These are phyloP conservation scores for Bufo bufo DNA, from an alignment of 2,113 vertebrate species.

Conservation along the genomic window DNA sequence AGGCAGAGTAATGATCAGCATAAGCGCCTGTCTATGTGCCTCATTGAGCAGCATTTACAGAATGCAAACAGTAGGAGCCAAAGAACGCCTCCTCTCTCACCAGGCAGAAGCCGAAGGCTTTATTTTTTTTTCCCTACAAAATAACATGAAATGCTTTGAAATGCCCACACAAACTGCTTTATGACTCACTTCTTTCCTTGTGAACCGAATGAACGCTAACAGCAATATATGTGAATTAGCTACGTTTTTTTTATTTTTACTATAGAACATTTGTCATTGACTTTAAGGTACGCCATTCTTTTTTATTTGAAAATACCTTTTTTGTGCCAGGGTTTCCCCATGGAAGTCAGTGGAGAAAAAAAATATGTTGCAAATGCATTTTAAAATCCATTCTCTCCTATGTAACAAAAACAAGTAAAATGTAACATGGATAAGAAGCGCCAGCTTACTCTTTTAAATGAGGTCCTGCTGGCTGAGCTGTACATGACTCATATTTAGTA, in stretches of 20 bases:
- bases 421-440: too few species aligned
- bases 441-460: too few species aligned
- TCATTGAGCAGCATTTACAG: constrained; percentile 52
- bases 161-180: constrained; percentile 40
- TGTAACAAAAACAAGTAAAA: too few species aligned
- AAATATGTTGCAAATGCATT: neutral
- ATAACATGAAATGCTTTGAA: constrained; percentile 26
- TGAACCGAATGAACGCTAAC: neutral
- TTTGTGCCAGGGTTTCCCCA: neutral
- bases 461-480: too few species aligned
- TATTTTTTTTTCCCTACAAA: neutral
- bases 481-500: too few species aligned
- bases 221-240: constrained; percentile 7
- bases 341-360: neutral
- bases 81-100: constrained; percentile 31
- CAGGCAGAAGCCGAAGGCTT: constrained; percentile 18
- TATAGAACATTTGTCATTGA: neutral
- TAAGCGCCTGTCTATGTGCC: constrained; percentile 21
- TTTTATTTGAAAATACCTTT: neutral
- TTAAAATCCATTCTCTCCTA: too few species aligned
- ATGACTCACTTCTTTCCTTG: constrained; percentile 24
- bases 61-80: constrained; percentile 33
- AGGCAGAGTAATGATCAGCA: constrained; percentile 37
- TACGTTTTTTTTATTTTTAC: neutral
- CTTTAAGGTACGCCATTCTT: neutral